Percentiles rank a stretch among this genome's conserved stretches.
phyloP scores from a whole-genome alignment of 2,113 vertebrate species.

The Pterocles burchelli region DNA sequence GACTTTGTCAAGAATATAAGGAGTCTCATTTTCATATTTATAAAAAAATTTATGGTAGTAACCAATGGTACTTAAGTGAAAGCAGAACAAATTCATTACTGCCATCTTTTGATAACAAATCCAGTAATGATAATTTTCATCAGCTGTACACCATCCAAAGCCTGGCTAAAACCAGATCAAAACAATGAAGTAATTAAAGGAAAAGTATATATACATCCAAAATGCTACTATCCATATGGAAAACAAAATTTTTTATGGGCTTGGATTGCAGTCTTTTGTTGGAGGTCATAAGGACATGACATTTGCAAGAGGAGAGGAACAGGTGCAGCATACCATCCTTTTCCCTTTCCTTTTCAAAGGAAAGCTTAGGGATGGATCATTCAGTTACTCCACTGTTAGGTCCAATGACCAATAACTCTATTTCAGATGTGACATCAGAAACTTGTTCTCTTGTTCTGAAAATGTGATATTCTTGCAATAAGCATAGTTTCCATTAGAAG shows the following conservation, averaged over 20 bases:
- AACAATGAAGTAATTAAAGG: not conserved
- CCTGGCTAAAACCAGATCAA: not conserved
- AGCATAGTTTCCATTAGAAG: not conserved
- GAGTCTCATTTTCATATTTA: not conserved
- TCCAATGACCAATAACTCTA: not conserved
- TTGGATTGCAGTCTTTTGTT: constrained; percentile 21
- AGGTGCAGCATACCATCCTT: not conserved
- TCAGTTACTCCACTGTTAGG: not conserved
- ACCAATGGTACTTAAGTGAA: not conserved
- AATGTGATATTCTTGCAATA: not conserved
- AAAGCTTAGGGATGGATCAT: not conserved
- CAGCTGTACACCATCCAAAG: not conserved
- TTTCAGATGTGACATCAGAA: not conserved
- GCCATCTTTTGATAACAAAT: not conserved
- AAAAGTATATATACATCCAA: not conserved
- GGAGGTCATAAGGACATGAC: not conserved
- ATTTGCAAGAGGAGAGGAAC: not conserved
- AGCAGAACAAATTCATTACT: not conserved
- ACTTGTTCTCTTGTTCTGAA: not conserved
- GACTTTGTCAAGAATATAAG: not conserved
- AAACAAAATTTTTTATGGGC: not conserved
- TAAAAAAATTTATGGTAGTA: not conserved
- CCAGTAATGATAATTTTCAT: not conserved
- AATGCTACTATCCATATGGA: not conserved
- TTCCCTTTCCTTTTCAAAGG: not conserved